Base-by-base conservation (phyloP, 2,797 vertebrate genomes). In the Tauraco hartlaubi region DNA sequence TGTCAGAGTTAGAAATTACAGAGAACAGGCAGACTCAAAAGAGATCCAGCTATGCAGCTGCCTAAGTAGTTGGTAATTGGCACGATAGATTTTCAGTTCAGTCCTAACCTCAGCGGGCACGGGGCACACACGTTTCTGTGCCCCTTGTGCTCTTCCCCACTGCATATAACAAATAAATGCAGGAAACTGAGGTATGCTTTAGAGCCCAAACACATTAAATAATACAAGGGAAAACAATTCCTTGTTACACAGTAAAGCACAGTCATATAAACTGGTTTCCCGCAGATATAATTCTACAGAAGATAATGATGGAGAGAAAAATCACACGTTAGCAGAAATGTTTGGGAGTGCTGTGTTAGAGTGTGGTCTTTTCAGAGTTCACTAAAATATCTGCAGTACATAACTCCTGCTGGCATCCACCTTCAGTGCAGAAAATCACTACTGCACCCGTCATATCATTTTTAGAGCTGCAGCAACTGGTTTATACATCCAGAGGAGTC, bases 321-420 rank as follows among this genome's bases (percentile, higher is more conserved):
- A 95, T 82, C 52, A 86, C 67, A 91, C 0, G 0, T n/a, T 58
- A 74, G 61, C 58, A 88, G 81, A 71, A 92, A 88, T 37, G 37
- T 66, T 41, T 81, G 78, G 41, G 55, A 87, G 26, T 71, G 58
- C 29, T 94, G 75, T 72, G 71, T 58, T 76, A 86, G 49, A 75
- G 59, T 12, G 6, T 64, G 22, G 61, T 55, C 85, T 85, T 95
- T 88, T 76, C 83, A 56, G 85, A 78, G 90, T 80, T 93, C 78
- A 72, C 89, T 86, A 75, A 94, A 96, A 92, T 92, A 94, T 84
- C 93, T 94, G 90, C 90, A 96, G 91, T 75, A 95, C 79, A 56
- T 97, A 96, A 96, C 83, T 96, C 94, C 94, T 90, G 76, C 85
- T 5, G 11, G 83, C 73, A 88, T 88, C 68, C 61, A 90, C 90